These are phyloP conservation scores for Pogoniulus pusillus DNA, from an alignment of 2,797 vertebrate genomes.

Conservation along the genomic window DNA sequence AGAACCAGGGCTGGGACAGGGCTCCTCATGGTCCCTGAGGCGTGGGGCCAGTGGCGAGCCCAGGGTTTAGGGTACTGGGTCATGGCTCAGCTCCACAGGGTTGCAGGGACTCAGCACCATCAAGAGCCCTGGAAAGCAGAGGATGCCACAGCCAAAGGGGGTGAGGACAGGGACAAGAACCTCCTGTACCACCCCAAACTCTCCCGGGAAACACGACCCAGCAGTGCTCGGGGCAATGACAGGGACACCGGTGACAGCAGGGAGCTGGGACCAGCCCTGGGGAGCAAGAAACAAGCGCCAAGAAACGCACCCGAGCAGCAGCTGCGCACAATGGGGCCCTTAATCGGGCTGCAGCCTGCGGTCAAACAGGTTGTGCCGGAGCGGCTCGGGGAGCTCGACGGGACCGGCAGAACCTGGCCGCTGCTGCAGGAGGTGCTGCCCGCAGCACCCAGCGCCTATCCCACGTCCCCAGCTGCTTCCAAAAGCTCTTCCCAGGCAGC, in stretches of 20 bases:
- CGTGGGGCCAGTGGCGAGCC: fast-evolving
- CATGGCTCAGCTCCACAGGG: fast-evolving
- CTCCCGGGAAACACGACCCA: not conserved
- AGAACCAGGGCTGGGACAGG: not conserved
- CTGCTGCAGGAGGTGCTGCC: not conserved
- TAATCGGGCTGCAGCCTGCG: slow-evolving; percentile 54
- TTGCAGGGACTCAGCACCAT: not conserved
- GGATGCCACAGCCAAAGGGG: fast-evolving
- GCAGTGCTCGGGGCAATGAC: fast-evolving
- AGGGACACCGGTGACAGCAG: fast-evolving
- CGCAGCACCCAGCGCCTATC: not conserved
- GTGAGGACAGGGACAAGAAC: not conserved
- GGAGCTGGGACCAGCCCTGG: not conserved
- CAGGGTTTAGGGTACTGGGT: not conserved
- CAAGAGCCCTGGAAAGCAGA: fast-evolving
- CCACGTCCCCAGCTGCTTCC: not conserved
- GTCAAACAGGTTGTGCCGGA: slow-evolving; percentile 61
- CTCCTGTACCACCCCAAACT: fast-evolving
- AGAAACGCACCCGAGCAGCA: not conserved
- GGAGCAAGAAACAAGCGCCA: not conserved
- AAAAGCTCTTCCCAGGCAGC: not conserved
- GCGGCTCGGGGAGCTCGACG: not conserved
- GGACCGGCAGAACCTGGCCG: not conserved
- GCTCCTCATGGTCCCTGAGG: not conserved
- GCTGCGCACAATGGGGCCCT: slow-evolving; percentile 38